A percentile compares a stretch with the other conserved stretches of the same genome.
phyloP scores from a whole-genome alignment of 2,113 vertebrate genomes.

The Rhombomys opimus region DNA sequence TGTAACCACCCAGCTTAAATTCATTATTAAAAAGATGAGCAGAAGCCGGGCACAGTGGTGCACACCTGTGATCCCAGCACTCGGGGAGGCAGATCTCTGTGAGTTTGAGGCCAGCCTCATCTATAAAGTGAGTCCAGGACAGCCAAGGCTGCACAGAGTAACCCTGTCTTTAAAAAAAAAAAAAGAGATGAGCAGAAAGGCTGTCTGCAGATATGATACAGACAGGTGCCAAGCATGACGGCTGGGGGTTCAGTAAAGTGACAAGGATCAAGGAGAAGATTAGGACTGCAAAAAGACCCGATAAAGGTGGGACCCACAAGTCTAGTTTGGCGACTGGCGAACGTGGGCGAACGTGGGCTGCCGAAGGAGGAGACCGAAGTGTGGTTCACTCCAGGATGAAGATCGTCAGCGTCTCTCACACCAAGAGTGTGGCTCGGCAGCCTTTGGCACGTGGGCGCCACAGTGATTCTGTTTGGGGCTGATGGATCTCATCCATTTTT shows the following conservation, averaged over 20 bases:
- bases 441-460: neutral
- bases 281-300: neutral
- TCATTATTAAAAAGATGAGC: neutral
- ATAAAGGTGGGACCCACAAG: neutral
- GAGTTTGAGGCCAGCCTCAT: no score
- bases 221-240: neutral
- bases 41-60: no score
- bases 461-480: neutral
- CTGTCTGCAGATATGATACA: neutral
- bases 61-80: no score
- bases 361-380: neutral
- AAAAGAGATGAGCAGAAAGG: slow-evolving; percentile 5
- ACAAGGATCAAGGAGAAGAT: slow-evolving; percentile 12
- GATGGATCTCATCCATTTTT: neutral
- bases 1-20: no score
- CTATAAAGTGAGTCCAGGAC: no score
- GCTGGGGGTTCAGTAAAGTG: slow-evolving; percentile 29
- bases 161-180: no score
- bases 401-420: neutral
- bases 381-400: neutral
- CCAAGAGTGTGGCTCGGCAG: neutral
- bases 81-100: no score
- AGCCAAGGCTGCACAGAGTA: no score
- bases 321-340: neutral
- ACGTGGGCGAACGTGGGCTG: neutral